These are phyloP conservation scores for Cephus sareptanus DNA, from an alignment of 2,888 invertebrate genomes.

Conservation along the genomic window DNA sequence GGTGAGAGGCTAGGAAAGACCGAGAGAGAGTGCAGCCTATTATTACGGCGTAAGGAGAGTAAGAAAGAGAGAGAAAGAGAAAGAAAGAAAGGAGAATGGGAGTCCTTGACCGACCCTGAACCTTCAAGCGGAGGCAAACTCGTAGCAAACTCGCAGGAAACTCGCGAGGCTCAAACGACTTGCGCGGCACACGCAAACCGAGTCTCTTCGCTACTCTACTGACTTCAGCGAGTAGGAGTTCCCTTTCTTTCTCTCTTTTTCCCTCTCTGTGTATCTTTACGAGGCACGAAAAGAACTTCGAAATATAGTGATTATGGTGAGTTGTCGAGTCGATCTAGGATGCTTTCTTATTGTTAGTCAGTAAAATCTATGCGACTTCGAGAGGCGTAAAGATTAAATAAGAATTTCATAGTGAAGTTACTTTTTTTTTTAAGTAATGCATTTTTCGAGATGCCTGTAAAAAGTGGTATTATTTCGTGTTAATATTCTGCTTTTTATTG, in stretches of 20 bases:
- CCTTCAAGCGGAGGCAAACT: constrained; percentile 53
- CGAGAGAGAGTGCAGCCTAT: background rate
- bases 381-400: background rate
- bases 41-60: background rate
- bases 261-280: background rate
- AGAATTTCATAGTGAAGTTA: background rate
- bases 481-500: background rate
- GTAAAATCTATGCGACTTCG: background rate
- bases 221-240: background rate
- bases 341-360: background rate
- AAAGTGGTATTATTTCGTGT: background rate
- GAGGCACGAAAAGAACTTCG: constrained; percentile 32
- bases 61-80: background rate
- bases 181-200: background rate
- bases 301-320: constrained; percentile 54
- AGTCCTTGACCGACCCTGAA: constrained; percentile 67
- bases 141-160: constrained; percentile 26
- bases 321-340: background rate
- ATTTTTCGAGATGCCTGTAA: background rate
- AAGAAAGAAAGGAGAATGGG: constrained; percentile 24
- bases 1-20: background rate
- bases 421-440: background rate
- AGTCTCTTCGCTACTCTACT: background rate
- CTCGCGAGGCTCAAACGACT: constrained; percentile 29
- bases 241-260: background rate